A percentile compares a stretch with the other conserved stretches of the same genome.
phyloP scores from a whole-genome alignment of 2,797 vertebrate species.

The Myotis planiceps region DNA sequence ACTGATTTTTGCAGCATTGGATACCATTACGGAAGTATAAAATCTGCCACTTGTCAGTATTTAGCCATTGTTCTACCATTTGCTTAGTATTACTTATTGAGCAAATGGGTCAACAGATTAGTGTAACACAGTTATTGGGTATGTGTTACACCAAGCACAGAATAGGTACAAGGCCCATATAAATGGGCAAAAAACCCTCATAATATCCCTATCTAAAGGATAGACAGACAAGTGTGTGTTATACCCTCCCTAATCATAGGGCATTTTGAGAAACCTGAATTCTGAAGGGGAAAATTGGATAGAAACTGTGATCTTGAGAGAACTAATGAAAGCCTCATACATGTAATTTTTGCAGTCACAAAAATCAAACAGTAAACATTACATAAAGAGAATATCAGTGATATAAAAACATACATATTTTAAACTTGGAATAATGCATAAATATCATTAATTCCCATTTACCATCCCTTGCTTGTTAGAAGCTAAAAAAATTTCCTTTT shows the following conservation, averaged over 20 bases:
- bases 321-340: not conserved
- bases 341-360: not conserved
- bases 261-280: not conserved
- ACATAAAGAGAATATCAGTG: not conserved
- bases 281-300: not conserved
- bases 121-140: not conserved
- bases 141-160: not conserved
- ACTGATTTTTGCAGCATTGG: not conserved
- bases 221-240: not conserved
- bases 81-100: not conserved
- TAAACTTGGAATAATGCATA: not conserved
- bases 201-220: not conserved
- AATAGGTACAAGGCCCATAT: not conserved
- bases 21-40: not conserved
- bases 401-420: not conserved
- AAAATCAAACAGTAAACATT: not conserved
- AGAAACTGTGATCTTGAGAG: not conserved
- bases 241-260: not conserved
- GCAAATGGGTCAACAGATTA: not conserved
- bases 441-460: not conserved
- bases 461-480: not conserved
- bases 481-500: not conserved
- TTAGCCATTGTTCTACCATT: not conserved
- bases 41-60: not conserved
- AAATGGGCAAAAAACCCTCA: not conserved